Conservation (phyloP, 2,888 invertebrate genomes). For the Cryptus viduatorius region DNA sequence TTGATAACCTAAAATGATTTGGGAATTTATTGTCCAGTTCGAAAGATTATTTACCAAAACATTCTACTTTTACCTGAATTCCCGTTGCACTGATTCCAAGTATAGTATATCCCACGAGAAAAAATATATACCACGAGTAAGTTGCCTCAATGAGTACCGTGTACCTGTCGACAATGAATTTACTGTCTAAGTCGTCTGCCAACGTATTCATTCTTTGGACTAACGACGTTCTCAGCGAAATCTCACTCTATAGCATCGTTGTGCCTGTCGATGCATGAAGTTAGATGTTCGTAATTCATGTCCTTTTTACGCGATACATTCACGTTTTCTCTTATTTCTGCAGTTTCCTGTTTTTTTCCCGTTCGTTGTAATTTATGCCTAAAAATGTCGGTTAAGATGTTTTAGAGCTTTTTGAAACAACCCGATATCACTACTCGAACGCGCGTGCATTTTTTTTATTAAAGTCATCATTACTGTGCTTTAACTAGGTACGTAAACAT, state of each 20-base stretch:
- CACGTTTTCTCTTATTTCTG: neutral
- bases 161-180: neutral
- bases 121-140: constrained; percentile 2
- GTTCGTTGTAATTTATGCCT: constrained; percentile 37
- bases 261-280: constrained; percentile 43
- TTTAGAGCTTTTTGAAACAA: neutral
- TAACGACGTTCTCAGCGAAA: neutral
- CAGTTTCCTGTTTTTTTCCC: neutral
- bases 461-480: no score
- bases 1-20: neutral
- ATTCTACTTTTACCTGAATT: neutral
- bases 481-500: no score
- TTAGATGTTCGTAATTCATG: constrained; percentile 19
- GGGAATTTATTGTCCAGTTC: neutral
- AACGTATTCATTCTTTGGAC: neutral
- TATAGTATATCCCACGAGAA: neutral
- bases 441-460: no score
- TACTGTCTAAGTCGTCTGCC: neutral
- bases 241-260: constrained; percentile 55
- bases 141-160: neutral
- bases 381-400: neutral
- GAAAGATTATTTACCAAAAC: neutral
- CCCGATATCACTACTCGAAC: no score
- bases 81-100: neutral
- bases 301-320: neutral